A percentile compares a stretch with the other conserved stretches of the same genome.
These are phyloP conservation scores for Alces alces DNA, from an alignment of 2,113 vertebrate species.

Conservation along the genomic window DNA sequence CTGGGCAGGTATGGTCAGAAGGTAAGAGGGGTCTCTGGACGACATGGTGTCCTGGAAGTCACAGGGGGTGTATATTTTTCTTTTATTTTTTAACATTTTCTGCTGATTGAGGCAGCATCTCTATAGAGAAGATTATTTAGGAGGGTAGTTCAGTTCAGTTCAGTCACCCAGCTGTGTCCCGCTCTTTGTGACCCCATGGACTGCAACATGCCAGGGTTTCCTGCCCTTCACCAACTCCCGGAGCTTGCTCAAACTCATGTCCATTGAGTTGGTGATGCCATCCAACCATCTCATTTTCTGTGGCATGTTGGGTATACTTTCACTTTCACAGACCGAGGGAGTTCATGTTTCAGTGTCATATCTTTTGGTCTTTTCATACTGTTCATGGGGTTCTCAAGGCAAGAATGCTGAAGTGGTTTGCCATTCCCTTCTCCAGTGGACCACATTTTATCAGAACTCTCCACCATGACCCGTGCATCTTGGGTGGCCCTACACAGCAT, in stretches of 20 bases:
- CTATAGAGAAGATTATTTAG: not conserved
- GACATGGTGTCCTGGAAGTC: not conserved
- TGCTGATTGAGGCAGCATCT: not conserved
- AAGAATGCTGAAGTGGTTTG: not conserved
- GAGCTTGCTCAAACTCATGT: not conserved
- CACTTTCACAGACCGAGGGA: not conserved
- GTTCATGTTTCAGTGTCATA: not conserved
- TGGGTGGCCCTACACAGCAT: not conserved
- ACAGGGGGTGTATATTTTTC: not conserved
- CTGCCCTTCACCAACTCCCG: not conserved
- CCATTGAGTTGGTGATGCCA: not conserved
- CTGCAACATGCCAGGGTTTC: not conserved
- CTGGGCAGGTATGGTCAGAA: not conserved
- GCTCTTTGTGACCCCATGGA: not conserved
- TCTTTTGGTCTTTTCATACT: not conserved
- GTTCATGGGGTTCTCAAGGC: not conserved
- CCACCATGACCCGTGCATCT: not conserved
- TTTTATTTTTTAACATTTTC: not conserved
- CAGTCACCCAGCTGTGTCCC: not conserved
- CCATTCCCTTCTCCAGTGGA: not conserved
- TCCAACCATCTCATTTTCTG: not conserved
- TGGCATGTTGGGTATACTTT: not conserved
- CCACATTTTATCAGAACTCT: not conserved
- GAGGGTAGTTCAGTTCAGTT: not conserved
- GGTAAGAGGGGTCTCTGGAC: not conserved